Evolutionary conservation across 1,140 invertebrate genomes (phyloP), one percentile per base, ranked within the genome.

Genomic region (Lordiphosa mommai): DNA sequence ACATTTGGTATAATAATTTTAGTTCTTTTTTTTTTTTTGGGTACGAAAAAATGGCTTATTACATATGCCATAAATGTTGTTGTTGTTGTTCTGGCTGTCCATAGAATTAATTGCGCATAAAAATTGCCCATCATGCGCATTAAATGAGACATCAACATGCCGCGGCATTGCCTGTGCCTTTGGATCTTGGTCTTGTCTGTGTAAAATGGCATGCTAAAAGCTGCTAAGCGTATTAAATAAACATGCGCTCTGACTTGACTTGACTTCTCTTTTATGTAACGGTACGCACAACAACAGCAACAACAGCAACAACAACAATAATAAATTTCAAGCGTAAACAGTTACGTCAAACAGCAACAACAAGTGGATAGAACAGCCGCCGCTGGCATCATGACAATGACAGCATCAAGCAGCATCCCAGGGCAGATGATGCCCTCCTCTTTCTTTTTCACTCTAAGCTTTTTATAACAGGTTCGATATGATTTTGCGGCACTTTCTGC

Each of bases 181-280:
- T 20, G 27, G 40, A n/a, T n/a, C n/a, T 43, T 20, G 40, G 40
- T 43, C 32, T 34, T 61, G 59, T 63, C 29, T 53, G 32, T 53
- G 32, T 41, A 50, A 69, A 61, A 73, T 79, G 74, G 77, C 73
- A 51, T 30, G 74, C 60, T 56, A 57, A 74, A 44, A 74, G 70
- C 76, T 80, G 76, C 56, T 80, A 82, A 82, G 76, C 74, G 74
- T 74, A 80, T 80, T 80, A 80, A 80, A 82, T 82, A 82, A 80
- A 76, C 76, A 82, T 80, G 76, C 60, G 58, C 56, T 50, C 30
- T 37, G 41, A 36, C 17, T 14, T 37, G 34, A 16, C 23, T 43
- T 41, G 47, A 52, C 51, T 64, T 38, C 60, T 68, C 70, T 70
- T 80, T 82, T 82, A 80, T 80, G 71, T 80, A 80, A 80, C 74